phyloP scores from a whole-genome alignment of 2,113 vertebrate species.

The Rattus rattus region DNA sequence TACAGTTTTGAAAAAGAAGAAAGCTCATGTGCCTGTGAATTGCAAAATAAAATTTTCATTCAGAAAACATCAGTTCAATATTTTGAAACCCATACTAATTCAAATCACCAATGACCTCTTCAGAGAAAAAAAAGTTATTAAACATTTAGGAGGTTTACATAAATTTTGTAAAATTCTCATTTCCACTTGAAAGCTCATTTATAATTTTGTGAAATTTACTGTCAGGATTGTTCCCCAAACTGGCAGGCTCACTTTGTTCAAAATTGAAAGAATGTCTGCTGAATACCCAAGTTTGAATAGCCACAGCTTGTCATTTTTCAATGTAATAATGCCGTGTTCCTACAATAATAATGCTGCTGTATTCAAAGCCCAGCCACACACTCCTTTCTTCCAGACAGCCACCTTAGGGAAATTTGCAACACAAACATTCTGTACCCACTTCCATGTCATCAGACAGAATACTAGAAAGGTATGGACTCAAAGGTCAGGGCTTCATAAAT shows the following conservation, averaged over 20 bases:
- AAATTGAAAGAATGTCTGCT: not conserved
- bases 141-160: not conserved
- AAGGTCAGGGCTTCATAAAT: not conserved
- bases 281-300: not conserved
- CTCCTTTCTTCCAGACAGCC: not conserved
- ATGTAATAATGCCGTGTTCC: not conserved
- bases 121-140: not conserved
- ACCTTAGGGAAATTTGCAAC: not conserved
- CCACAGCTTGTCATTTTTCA: not conserved
- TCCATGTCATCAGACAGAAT: not conserved
- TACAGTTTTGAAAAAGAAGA: not conserved
- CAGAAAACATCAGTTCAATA: not conserved
- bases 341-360: not conserved
- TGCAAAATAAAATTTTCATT: not conserved
- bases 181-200: not conserved
- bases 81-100: not conserved
- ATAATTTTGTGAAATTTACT: not conserved
- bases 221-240: not conserved
- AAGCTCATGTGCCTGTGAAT: not conserved
- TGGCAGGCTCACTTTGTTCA: not conserved
- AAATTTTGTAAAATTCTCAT: conserved; percentile 16
- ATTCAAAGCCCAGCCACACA: not conserved
- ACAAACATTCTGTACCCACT: not conserved
- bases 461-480: not conserved
- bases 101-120: not conserved